Evolutionary conservation across 2,797 vertebrate genomes (phyloP), one percentile per base, ranked within the genome.

Genomic region (Phoxinus dragarum): DNA sequence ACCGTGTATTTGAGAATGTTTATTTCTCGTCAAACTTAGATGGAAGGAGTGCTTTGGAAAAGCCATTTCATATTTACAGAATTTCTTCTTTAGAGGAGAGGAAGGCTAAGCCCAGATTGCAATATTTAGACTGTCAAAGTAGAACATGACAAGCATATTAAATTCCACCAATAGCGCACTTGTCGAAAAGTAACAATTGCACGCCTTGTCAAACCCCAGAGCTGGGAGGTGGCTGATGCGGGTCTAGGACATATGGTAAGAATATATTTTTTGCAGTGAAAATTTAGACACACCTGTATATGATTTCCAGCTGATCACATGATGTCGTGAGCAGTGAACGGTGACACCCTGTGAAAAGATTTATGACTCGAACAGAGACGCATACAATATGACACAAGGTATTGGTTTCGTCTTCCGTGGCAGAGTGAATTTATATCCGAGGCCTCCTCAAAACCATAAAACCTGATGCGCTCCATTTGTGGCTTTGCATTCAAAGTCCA

Each of bases 111-210:
- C 90, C 91, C 85, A 92, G 77, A 84, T 93, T 93, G 92, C 91
- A 93, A 93, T 95, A 93, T 95, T 95, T 96, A 92, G 89, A 93
- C 91, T 94, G 91, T 91, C 91, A 92, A 91, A 90, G 90, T 89
- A 91, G 86, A 93, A 92, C 86, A 89, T 88, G 89, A 90, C 91
- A 91, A 88, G 86, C 90, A 88, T 89, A 90, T 93, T 93, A 88
- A 91, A 91, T 90, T 92, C 88, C 86, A 84, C 78, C 84, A 88
- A 88, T 82, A 88, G 69, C 66, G 36, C 64, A 85, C 72, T 89
- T 77, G 77, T 68, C 78, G 72, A 82, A 86, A 89, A 82, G 85
- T 79, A 90, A 86, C 87, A 90, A 81, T 87, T 87, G 87, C 88
- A 90, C 40, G 89, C 84, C 86, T 86, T 89, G 90, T 91, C 80